These are phyloP conservation scores for Apodemia zela DNA, from an alignment of 2,888 invertebrate genomes.

Conservation along the genomic window DNA sequence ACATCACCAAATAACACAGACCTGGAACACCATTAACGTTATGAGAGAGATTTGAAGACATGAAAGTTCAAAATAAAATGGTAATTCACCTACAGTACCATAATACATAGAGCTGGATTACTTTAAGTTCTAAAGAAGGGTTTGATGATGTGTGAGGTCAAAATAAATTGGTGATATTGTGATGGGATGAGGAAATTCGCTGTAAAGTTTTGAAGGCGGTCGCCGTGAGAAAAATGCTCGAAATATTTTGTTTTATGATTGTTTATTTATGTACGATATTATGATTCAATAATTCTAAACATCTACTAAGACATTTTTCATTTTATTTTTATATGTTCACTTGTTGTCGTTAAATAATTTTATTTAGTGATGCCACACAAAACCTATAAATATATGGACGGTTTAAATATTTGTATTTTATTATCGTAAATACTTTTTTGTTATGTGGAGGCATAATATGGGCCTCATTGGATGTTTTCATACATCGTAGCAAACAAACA, in stretches of 20 bases:
- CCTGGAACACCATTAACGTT: conserved; percentile 4
- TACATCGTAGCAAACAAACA: too few species aligned
- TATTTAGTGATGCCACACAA: too few species aligned
- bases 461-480: too few species aligned
- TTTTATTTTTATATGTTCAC: background rate
- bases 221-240: conserved; percentile 37
- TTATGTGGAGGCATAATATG: too few species aligned
- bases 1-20: conserved; percentile 29
- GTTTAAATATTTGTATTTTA: too few species aligned
- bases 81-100: background rate
- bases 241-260: conserved; percentile 25
- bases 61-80: conserved; percentile 21
- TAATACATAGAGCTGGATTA: background rate
- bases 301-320: background rate
- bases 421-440: too few species aligned
- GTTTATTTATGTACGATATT: conserved; percentile 25
- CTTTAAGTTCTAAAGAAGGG: background rate
- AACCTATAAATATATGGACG: too few species aligned
- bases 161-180: conserved; percentile 36
- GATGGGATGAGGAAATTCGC: conserved; percentile 37
- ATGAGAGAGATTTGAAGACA: conserved; percentile 11
- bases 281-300: background rate
- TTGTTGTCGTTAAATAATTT: too few species aligned
- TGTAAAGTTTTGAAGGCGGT: conserved; percentile 42
- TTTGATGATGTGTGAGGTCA: conserved; percentile 29